Evolutionary conservation across 1,140 invertebrate species (phyloP).

Genomic region (Holcopasites calliopsidis): DNA sequence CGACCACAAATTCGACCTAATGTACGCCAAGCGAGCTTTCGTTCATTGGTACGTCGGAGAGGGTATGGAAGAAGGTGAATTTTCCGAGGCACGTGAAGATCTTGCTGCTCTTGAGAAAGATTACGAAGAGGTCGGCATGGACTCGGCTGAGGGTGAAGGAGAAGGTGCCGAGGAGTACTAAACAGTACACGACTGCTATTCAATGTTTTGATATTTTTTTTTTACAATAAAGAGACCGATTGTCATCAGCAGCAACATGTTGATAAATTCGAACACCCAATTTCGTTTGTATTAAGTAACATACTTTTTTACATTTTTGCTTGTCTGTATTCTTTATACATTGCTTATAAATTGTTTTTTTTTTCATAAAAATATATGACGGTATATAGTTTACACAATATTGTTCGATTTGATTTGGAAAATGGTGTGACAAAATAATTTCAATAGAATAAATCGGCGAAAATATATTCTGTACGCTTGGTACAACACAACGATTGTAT

Average conservation of each 20-base stretch:
- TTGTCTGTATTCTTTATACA: background rate
- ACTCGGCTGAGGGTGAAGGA: slow-evolving; percentile 57
- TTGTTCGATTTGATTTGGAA: background rate
- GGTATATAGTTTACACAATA: background rate
- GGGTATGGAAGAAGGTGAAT: slow-evolving; percentile 63
- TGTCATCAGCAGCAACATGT: background rate
- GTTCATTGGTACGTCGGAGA: slow-evolving; percentile 62
- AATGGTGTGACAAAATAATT: background rate
- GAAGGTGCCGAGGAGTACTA: slow-evolving; percentile 62
- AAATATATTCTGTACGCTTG: background rate
- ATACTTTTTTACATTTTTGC: background rate
- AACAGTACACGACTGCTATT: slow-evolving; percentile 3
- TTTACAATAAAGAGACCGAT: slow-evolving; percentile 49
- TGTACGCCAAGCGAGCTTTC: slow-evolving; percentile 61
- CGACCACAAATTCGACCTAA: slow-evolving; percentile 60
- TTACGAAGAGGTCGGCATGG: slow-evolving; percentile 62
- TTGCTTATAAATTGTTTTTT: background rate
- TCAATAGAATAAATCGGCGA: background rate
- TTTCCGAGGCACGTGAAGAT: slow-evolving; percentile 62
- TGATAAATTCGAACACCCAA: background rate
- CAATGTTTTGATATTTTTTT: slow-evolving; percentile 31
- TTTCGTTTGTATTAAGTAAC: slow-evolving; percentile 15
- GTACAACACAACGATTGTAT: background rate
- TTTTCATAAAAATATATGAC: background rate
- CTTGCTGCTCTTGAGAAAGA: slow-evolving; percentile 58